A percentile compares a stretch with the other conserved stretches of the same genome.
phyloP scores from a whole-genome alignment of 2,888 invertebrate genomes.

The Drosophila anceps region DNA sequence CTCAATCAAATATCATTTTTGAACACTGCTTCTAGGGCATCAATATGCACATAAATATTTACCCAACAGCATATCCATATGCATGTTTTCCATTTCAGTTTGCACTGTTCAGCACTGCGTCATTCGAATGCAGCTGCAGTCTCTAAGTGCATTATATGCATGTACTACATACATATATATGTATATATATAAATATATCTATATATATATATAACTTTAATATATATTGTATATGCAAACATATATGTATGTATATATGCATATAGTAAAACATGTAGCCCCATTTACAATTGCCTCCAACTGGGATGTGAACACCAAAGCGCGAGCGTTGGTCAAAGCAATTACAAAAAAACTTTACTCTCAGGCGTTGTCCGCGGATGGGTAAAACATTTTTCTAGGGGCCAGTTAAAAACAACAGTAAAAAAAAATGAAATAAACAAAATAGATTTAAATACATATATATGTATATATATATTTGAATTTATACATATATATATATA shows the following conservation, averaged over 20 bases:
- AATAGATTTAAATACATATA: slow-evolving; percentile 30
- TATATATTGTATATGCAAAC: slow-evolving; percentile 50
- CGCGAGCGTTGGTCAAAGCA: slow-evolving; percentile 70
- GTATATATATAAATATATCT: slow-evolving; percentile 20
- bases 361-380: slow-evolving; percentile 35
- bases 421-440: slow-evolving; percentile 34
- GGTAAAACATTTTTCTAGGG: slow-evolving; percentile 23
- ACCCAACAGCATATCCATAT: slow-evolving; percentile 49
- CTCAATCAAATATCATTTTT: slow-evolving; percentile 20
- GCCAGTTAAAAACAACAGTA: slow-evolving; percentile 10
- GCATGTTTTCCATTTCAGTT: slow-evolving; percentile 36
- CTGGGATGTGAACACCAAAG: slow-evolving; percentile 23
- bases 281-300: slow-evolving; percentile 22
- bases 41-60: slow-evolving; percentile 51
- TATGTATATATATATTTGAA: slow-evolving; percentile 7
- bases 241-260: slow-evolving; percentile 9
- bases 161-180: slow-evolving; percentile 14
- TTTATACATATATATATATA: slow-evolving; percentile 10
- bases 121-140: slow-evolving; percentile 59
- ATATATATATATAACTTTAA: slow-evolving; percentile 31
- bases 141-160: slow-evolving; percentile 73
- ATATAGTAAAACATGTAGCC: slow-evolving; percentile 17
- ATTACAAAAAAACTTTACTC: slow-evolving; percentile 62
- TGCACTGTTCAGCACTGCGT: slow-evolving; percentile 33
- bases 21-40: slow-evolving; percentile 23